Evolutionary conservation across 1,140 invertebrate genomes (phyloP), one percentile per base, ranked within the genome.

Genomic region (Cotesia vestalis): DNA sequence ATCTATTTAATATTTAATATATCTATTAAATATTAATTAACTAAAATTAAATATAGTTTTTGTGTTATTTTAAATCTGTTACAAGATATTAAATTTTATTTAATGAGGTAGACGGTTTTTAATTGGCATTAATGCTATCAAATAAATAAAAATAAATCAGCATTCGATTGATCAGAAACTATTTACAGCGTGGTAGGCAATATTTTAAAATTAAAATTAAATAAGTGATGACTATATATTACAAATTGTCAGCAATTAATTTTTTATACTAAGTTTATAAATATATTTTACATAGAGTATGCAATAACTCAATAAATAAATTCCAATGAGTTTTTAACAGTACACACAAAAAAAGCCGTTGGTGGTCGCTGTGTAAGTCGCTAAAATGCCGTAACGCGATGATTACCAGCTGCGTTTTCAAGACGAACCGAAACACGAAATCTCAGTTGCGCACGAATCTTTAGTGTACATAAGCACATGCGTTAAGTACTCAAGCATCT

Each of bases 401-500:
- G 46, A 67, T 55, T 55, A 53, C 66, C 46, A 53, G 46, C 66
- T 67, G 66, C 40, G 46, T 67, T 67, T 55, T 40, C 17, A 55
- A 55, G 46, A 67, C 66, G 51, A 4, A 66, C 40, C 27, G 46
- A 67, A 53, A 67, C 66, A 67, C 51, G 51, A 55, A 67, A 67
- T 67, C 27, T 67, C 27, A 67, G 35, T 11, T 40, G 66, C 66
- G 35, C 51, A 66, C 46, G 46, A 53, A 66, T 53, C 20, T 17
- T 66, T 35, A 55, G 12, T 8, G 51, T 66, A 55, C 63, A 53
- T 9, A 51, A 53, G 66, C 53, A 68, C 66, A 72, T 27, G 64
- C 63, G 63, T 72, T 60, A 66, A 72, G 57, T 69, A 69, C 52
- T 66, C 12, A 1, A 53, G 14, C 63, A 71, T 40, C 72, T 59